phyloP scores from a whole-genome alignment of 1,140 invertebrate species.

The Trichonephila clavipes region DNA sequence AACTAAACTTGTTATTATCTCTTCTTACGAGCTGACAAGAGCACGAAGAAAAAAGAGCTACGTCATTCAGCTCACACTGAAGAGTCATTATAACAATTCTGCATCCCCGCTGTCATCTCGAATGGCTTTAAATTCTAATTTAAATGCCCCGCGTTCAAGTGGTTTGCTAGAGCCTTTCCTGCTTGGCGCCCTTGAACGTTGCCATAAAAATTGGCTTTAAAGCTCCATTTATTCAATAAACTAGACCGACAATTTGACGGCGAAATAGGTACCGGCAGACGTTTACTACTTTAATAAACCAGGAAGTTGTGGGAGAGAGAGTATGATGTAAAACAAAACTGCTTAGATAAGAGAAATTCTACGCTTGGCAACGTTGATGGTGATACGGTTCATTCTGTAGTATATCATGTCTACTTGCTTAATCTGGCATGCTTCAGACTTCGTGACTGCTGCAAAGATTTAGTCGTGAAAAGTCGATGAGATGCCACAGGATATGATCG shows the following conservation, averaged over 20 bases:
- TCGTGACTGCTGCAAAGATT: too few species aligned
- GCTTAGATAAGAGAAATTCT: background rate
- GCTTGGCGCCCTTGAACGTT: background rate
- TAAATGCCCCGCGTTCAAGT: conserved; percentile 1
- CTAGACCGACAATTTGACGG: background rate
- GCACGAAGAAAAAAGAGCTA: background rate
- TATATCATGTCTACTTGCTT: background rate
- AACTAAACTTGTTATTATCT: background rate
- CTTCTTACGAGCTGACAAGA: background rate
- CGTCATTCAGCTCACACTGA: background rate
- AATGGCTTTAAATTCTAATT: conserved; percentile 9
- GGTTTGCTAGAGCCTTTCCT: background rate
- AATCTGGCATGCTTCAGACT: background rate
- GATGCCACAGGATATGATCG: too few species aligned
- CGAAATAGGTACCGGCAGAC: conserved; percentile 19
- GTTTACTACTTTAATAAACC: background rate
- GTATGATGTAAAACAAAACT: background rate
- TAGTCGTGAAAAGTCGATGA: too few species aligned
- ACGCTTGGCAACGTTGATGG: background rate
- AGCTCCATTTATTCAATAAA: background rate
- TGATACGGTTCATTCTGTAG: background rate
- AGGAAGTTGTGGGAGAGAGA: background rate
- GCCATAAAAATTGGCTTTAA: background rate
- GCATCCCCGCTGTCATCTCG: background rate
- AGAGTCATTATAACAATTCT: conserved; percentile 35